Percentiles rank a stretch among this genome's conserved stretches.
phyloP scores from a whole-genome alignment of 2,888 invertebrate genomes.

The Eilema sororculum region DNA sequence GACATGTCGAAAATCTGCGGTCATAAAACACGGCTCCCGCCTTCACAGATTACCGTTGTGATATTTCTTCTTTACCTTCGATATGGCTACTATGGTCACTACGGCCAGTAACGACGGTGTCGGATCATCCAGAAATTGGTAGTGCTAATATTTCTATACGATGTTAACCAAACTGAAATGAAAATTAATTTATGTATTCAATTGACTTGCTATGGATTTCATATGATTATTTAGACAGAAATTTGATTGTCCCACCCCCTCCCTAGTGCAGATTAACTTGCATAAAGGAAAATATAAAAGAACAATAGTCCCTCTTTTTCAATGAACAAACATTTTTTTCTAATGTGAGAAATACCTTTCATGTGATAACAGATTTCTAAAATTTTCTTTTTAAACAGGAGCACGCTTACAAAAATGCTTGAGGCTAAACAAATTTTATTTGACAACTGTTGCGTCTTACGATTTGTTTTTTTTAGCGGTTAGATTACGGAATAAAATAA shows the following conservation, averaged over 20 bases:
- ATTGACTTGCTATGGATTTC: not conserved
- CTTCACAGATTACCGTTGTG: slow-evolving; percentile 53
- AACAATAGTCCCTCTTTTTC: too few relatives aligned
- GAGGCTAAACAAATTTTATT: too few relatives aligned
- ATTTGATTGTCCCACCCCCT: not conserved
- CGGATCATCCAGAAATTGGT: not conserved
- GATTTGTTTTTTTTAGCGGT: too few relatives aligned
- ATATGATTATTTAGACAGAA: not conserved
- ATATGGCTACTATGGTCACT: slow-evolving; percentile 29
- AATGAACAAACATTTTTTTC: too few relatives aligned
- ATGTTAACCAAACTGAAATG: not conserved
- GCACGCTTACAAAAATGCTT: too few relatives aligned
- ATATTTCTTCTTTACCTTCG: slow-evolving; percentile 34
- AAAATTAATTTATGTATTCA: not conserved
- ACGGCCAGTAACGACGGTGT: not conserved
- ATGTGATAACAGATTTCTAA: too few relatives aligned
- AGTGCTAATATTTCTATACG: not conserved
- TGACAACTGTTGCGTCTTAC: too few relatives aligned
- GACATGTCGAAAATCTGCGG: slow-evolving; percentile 76
- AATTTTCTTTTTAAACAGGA: too few relatives aligned
- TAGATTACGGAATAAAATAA: too few relatives aligned
- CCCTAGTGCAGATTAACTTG: too few relatives aligned
- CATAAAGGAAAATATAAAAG: too few relatives aligned
- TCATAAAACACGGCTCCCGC: slow-evolving; percentile 66
- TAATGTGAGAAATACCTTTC: too few relatives aligned